phyloP scores from a whole-genome alignment of 2,113 vertebrate genomes.

The Cettia cetti region DNA sequence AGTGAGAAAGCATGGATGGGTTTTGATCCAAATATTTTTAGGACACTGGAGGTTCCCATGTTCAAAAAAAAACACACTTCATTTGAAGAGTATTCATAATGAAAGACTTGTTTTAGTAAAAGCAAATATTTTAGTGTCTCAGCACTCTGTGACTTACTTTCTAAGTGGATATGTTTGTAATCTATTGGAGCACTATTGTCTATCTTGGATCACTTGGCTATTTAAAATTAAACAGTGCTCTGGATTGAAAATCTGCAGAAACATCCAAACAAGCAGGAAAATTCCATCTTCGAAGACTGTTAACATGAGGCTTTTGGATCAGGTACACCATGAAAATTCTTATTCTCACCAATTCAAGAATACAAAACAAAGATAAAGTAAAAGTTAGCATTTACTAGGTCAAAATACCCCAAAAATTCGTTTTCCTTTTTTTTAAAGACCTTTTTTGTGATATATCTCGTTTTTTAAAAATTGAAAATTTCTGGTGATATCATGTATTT shows the following conservation, averaged over 20 bases:
- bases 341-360: neutral
- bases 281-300: neutral
- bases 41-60: neutral
- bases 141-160: neutral
- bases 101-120: neutral
- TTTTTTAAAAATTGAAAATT: rapidly evolving
- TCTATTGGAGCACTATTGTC: neutral
- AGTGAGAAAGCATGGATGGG: neutral
- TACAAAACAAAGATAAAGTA: neutral
- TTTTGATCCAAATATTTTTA: neutral
- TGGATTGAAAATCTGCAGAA: neutral
- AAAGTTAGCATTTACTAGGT: neutral
- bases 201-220: neutral
- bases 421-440: neutral
- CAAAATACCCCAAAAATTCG: neutral
- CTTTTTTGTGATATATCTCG: rapidly evolving
- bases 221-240: neutral
- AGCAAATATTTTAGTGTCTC: neutral
- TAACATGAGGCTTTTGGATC: neutral
- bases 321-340: neutral
- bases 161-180: neutral
- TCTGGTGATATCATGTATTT: neutral
- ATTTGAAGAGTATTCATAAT: rapidly evolving
- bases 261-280: neutral
- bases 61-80: neutral